A percentile compares a stretch with the other conserved stretches of the same genome.
phyloP scores from a whole-genome alignment of 1,140 invertebrate genomes.

The Eumaeus atala region DNA sequence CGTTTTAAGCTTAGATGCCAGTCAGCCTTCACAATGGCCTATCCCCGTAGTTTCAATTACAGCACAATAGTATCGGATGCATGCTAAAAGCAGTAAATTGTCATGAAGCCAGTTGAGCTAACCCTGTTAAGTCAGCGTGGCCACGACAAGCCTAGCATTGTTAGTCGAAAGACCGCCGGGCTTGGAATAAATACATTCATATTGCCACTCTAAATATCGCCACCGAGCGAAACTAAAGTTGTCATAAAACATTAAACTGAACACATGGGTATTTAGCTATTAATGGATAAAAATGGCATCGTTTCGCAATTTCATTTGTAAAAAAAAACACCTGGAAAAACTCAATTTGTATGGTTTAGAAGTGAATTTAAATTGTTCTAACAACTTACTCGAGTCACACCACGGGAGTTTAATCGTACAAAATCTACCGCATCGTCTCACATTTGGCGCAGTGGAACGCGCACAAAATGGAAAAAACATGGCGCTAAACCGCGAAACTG shows the following conservation, averaged over 20 bases:
- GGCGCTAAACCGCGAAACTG: constrained; percentile 70
- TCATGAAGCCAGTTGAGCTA: constrained; percentile 29
- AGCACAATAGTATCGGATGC: constrained; percentile 7
- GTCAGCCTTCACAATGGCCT: no score
- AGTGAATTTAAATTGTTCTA: constrained; percentile 10
- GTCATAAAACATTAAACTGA: constrained; percentile 3
- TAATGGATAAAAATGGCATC: background rate
- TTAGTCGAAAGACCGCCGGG: constrained; percentile 58
- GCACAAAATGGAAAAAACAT: constrained; percentile 70
- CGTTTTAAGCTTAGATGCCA: no score
- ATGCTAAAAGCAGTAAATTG: constrained; percentile 7
- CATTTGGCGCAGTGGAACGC: constrained; percentile 52
- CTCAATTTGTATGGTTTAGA: constrained; percentile 7
- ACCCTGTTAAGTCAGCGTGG: constrained; percentile 39
- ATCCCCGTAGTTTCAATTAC: constrained; percentile 2
- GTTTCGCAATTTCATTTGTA: no score
- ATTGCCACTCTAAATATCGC: constrained; percentile 69
- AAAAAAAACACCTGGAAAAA: background rate
- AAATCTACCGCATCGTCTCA: constrained; percentile 58
- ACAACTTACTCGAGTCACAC: constrained; percentile 64
- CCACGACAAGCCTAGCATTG: constrained; percentile 69
- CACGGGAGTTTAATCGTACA: constrained; percentile 52
- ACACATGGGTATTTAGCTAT: background rate
- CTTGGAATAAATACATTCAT: constrained; percentile 73
- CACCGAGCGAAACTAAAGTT: constrained; percentile 14